These are phyloP conservation scores for Drosophila mauritiana DNA, from an alignment of 1,140 invertebrate genomes.

Conservation along the genomic window DNA sequence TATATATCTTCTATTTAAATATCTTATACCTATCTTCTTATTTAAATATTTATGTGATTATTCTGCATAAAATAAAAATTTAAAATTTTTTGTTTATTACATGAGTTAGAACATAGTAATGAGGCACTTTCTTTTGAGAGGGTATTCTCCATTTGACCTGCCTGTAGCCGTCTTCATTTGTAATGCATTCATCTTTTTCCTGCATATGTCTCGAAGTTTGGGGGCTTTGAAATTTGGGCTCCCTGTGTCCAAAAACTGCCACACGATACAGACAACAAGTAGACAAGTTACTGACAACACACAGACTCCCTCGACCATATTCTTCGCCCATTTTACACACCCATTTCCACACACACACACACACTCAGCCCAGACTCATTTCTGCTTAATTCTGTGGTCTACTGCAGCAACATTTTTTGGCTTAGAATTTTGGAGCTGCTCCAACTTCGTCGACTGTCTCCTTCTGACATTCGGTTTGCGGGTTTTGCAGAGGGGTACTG, in stretches of 20 bases:
- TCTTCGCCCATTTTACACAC: background rate
- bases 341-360: background rate
- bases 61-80: too few species aligned
- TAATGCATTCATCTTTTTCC: conserved; percentile 77
- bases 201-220: conserved; percentile 21
- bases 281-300: conserved; percentile 75
- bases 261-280: conserved; percentile 71
- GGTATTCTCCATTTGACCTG: conserved; percentile 21
- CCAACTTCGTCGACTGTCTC: conserved; percentile 36
- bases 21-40: too few species aligned
- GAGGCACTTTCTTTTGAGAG: background rate
- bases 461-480: conserved; percentile 58
- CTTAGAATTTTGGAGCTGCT: conserved; percentile 43
- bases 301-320: conserved; percentile 9
- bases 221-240: conserved; percentile 42
- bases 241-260: conserved; percentile 38
- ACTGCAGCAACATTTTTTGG: conserved; percentile 53
- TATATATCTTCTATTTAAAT: too few species aligned
- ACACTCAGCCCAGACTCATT: conserved; percentile 25
- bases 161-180: conserved; percentile 50
- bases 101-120: background rate
- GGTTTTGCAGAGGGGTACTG: conserved; percentile 23
- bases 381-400: conserved; percentile 71
- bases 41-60: too few species aligned
- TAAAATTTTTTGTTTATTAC: background rate